Evolutionary conservation across 2,113 vertebrate genomes (phyloP), one percentile per base, ranked within the genome.

Genomic region (Porphyrio hochstetteri): DNA sequence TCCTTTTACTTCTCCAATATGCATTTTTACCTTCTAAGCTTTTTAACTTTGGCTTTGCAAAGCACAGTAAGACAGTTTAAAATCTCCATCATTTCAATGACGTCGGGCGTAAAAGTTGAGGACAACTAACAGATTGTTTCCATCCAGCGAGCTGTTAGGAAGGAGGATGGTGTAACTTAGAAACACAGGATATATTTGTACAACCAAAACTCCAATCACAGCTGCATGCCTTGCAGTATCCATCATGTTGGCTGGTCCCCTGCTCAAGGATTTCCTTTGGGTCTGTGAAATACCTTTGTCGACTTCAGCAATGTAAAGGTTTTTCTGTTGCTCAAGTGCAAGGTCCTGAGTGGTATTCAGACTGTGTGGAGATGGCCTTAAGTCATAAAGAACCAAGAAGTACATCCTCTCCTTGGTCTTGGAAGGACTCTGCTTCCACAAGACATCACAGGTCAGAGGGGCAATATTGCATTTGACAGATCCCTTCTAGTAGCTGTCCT

Each of bases 401-500:
- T 35, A 67, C 56, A 79, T 48, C 27, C 16, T 90, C 18, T 74
- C 23, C 64, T 92, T 90, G 18, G 6, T 80, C 68, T 85, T 85
- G 52, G 75, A 50, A 35, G 90, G 85, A 52, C 31, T 82, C 40
- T 93, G 72, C 33, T 16, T 46, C 60, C 38, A 68, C 14, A 46
- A 88, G 67, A 38, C 31, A 68, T 74, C 52, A 35, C 71, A 60
- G 76, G 38, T 90, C 68, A 83, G 55, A 81, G 80, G 21, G 52
- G 27, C 48, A 82, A 23, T 86, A 78, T n/a, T 88, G 60, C 57
- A n/a, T 78, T 92, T 95, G 90, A 86, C 86, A 95, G 60, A 86
- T 92, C 42, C 28, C 61, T 90, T 78, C 72, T 68, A 71, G 64
- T 50, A 70, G n/a, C 88, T 94, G 80, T 81, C 60, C 60, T 88